phyloP scores from a whole-genome alignment of 2,797 vertebrate genomes.

The Smutsia temminckii region DNA sequence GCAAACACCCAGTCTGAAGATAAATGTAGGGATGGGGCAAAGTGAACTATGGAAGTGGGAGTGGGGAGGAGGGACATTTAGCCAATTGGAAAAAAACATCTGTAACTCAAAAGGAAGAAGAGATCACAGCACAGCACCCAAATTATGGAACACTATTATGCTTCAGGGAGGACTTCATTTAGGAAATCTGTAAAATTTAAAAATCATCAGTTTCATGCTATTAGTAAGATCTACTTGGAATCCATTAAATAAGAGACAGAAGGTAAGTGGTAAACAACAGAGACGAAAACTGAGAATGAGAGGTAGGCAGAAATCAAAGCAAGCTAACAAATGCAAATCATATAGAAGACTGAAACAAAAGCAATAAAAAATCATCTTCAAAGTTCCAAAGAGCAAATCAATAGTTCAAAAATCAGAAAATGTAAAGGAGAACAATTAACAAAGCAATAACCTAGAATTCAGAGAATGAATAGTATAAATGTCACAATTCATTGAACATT shows the following conservation, averaged over 20 bases:
- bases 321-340: not conserved
- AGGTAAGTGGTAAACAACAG: not conserved
- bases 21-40: not conserved
- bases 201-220: not conserved
- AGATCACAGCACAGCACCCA: not conserved
- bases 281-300: not conserved
- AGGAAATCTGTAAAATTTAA: not conserved
- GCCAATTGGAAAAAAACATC: not conserved
- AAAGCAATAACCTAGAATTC: not conserved
- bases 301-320: not conserved
- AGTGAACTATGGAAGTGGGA: not conserved
- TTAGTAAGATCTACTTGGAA: not conserved
- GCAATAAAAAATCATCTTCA: not conserved
- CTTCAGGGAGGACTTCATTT: not conserved
- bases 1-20: not conserved
- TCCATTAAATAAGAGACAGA: not conserved
- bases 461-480: not conserved
- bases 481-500: not conserved
- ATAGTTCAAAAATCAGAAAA: not conserved
- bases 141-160: not conserved
- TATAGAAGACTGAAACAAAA: not conserved
- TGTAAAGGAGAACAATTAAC: not conserved
- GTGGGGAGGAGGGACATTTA: fast-evolving
- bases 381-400: not conserved
- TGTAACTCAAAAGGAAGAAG: not conserved